Conservation (phyloP, 1,140 invertebrate genomes). For the Chlorops oryzae region DNA sequence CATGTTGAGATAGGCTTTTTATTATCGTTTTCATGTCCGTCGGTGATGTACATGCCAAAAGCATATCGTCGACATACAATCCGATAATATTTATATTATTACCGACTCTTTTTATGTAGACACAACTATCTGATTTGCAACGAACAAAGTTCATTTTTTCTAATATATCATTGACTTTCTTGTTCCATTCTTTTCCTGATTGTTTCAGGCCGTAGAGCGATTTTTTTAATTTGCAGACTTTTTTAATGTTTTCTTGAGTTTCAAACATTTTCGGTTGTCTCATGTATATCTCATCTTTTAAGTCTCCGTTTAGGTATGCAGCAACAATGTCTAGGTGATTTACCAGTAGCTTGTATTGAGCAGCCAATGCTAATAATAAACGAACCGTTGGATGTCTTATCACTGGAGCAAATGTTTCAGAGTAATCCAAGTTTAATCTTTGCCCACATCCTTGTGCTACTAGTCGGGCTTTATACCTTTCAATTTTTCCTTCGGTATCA, state of each 20-base stretch:
- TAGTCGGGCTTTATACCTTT: conserved; percentile 44
- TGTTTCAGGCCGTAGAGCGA: conserved; percentile 42
- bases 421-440: conserved; percentile 37
- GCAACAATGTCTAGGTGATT: conserved; percentile 45
- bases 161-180: conserved; percentile 18
- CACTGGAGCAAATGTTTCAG: conserved; percentile 44
- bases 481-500: conserved; percentile 20
- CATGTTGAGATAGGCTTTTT: no score
- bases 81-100: conserved; percentile 3
- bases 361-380: conserved; percentile 38
- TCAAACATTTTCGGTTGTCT: conserved; percentile 38
- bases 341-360: conserved; percentile 28
- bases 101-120: conserved; percentile 1
- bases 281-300: conserved; percentile 48
- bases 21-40: no score
- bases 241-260: conserved; percentile 13
- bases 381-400: conserved; percentile 37
- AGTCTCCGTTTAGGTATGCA: conserved; percentile 47
- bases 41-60: no score
- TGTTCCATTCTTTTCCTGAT: conserved; percentile 32
- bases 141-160: conserved; percentile 14
- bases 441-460: conserved; percentile 43
- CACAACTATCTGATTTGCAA: conserved; percentile 18
- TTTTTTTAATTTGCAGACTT: conserved; percentile 31
- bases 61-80: conserved; percentile 15